Evolutionary conservation across 1,140 invertebrate genomes (phyloP).

Genomic region (Leptopilina boulardi): DNA sequence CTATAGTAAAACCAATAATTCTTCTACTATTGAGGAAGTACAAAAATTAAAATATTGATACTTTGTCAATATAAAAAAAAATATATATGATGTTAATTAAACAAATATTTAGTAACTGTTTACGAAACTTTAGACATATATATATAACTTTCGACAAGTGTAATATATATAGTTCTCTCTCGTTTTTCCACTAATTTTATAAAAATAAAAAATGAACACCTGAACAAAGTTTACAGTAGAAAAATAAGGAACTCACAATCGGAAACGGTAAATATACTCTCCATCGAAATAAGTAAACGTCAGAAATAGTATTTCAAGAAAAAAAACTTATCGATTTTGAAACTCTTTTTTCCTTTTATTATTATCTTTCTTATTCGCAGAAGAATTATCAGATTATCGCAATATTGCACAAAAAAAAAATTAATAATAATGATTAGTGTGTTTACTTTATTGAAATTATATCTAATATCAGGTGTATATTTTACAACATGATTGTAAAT

Average conservation of each 20-base stretch:
- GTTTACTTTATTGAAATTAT: background rate
- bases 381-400: background rate
- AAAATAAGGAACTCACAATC: background rate
- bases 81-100: too few species aligned
- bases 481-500: too few species aligned
- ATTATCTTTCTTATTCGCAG: background rate
- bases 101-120: too few species aligned
- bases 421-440: background rate
- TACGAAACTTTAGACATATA: too few species aligned
- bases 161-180: background rate
- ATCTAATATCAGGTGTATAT: too few species aligned
- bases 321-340: conserved; percentile 4
- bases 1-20: too few species aligned
- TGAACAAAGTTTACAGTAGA: background rate
- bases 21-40: too few species aligned
- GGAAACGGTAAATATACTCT: background rate
- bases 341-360: conserved; percentile 12
- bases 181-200: background rate
- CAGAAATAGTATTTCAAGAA: conserved; percentile 9
- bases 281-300: conserved; percentile 2
- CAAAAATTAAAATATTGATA: too few species aligned
- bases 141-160: too few species aligned
- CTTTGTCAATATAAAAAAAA: too few species aligned
- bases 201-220: background rate
- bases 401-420: background rate